phyloP scores from a whole-genome alignment of 2,888 invertebrate species.

The Drosophila suboccidentalis region DNA sequence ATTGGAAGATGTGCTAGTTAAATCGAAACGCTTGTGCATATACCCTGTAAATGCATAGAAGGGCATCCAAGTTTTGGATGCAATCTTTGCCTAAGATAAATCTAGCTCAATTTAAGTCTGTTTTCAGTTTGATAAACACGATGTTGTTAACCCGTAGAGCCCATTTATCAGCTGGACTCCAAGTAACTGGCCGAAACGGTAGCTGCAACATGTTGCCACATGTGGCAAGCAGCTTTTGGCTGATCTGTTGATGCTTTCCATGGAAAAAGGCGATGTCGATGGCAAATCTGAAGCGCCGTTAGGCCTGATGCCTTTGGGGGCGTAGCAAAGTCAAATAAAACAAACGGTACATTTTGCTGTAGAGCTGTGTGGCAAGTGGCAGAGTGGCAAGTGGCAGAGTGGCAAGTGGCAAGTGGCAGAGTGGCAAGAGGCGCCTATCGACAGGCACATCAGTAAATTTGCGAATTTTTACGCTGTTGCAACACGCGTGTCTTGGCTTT shows the following conservation, averaged over 20 bases:
- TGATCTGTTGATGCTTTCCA: constrained; percentile 47
- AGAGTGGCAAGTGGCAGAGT: constrained; percentile 41
- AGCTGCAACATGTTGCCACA: constrained; percentile 37
- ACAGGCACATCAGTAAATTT: constrained; percentile 74
- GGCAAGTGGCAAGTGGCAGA: constrained; percentile 35
- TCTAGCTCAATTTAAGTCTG: constrained; percentile 6
- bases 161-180: constrained; percentile 12
- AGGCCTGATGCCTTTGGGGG: constrained; percentile 41
- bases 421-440: constrained; percentile 58
- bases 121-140: constrained; percentile 7
- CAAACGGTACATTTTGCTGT: constrained; percentile 51
- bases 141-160: background rate
- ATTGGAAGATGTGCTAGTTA: background rate
- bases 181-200: constrained; percentile 19
- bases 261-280: constrained; percentile 56
- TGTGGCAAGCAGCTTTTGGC: constrained; percentile 6
- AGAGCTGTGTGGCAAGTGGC: constrained; percentile 21
- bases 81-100: background rate
- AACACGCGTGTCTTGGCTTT: constrained; percentile 55
- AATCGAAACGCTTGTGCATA: background rate
- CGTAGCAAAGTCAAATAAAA: constrained; percentile 52
- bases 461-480: constrained; percentile 76
- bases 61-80: background rate
- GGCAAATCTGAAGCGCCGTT: constrained; percentile 75
- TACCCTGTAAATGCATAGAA: background rate